Evolutionary conservation across 2,113 vertebrate genomes (phyloP), one percentile per base, ranked within the genome.

Genomic region (Limanda limanda): DNA sequence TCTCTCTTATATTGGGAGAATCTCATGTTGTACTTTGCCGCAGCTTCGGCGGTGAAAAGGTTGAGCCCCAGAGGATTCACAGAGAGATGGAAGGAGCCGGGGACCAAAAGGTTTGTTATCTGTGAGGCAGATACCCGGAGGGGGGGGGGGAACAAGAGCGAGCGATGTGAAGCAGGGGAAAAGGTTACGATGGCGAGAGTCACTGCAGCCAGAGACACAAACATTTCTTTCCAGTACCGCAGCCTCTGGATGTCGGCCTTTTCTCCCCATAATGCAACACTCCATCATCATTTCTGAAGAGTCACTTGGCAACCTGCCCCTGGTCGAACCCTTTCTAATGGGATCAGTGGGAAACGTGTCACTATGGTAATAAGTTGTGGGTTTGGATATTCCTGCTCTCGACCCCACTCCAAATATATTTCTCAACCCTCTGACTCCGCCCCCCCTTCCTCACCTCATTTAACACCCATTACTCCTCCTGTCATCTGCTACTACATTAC

Each of bases 401-500:
- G 21, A 48, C 21, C 57, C 14, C 0, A 60, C 56, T 25, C 51
- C 25, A 21, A 58, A 57, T 25, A 63, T 11, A 60, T 79, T 79
- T 72, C 79, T 65, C 45, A 57, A 60, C 23, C 20, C n/a, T 73
- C 14, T 68, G 42, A 82, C 68, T 74, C 9, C 45, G 56, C n/a
- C 45, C 24, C 40, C 35, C 40, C 68, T 56, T 56, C n/a, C 71
- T 59, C n/a, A 12, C 8, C 55, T 79, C 61, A 47, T 66, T 76
- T 45, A 73, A 66, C n/a, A 62, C 21, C 68, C 48, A 84, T 89
- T 83, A 76, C 42, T 90, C 88, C 75, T 75, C 37, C 68, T 87
- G 85, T 68, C 83, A 14, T 72, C 77, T 77, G 66, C 57, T 76
- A 86, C 87, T 90, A 91, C 91, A 88, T 84, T 88, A 91, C 86